These are phyloP conservation scores for Drosophila peninsularis DNA, from an alignment of 2,888 invertebrate genomes.

Conservation along the genomic window DNA sequence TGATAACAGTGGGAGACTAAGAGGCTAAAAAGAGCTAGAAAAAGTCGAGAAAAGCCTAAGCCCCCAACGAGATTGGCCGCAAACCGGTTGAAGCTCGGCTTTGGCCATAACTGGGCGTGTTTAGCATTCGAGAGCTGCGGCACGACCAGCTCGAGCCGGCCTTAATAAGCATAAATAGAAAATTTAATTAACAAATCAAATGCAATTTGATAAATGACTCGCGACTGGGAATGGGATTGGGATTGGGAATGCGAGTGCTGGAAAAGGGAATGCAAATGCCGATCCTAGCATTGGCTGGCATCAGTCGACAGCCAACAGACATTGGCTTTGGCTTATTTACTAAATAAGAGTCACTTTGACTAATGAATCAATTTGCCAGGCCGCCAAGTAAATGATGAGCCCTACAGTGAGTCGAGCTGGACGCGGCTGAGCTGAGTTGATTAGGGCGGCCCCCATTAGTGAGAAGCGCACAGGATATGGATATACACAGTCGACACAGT, in stretches of 20 bases:
- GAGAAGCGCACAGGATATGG: constrained; percentile 74
- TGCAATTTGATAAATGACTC: constrained; percentile 74
- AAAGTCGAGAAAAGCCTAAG: constrained; percentile 6
- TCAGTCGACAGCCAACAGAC: constrained; percentile 20
- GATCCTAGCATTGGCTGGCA: constrained; percentile 33
- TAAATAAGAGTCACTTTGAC: constrained; percentile 81
- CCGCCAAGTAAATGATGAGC: constrained; percentile 61
- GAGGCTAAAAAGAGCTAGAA: constrained; percentile 10
- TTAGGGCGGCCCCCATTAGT: constrained; percentile 69
- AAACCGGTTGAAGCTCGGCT: constrained; percentile 48
- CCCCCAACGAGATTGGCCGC: constrained; percentile 58
- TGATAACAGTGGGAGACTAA: constrained; percentile 73
- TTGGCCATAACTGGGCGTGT: constrained; percentile 67
- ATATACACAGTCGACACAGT: constrained; percentile 47
- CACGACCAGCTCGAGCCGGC: constrained; percentile 49
- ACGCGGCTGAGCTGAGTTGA: constrained; percentile 43
- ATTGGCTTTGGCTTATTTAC: constrained; percentile 52
- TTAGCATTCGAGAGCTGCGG: constrained; percentile 56
- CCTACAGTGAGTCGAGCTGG: constrained; percentile 17
- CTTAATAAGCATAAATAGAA: constrained; percentile 77
- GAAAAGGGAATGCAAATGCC: constrained; percentile 41
- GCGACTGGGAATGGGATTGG: constrained; percentile 9
- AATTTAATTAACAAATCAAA: constrained; percentile 81
- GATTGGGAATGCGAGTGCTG: constrained; percentile 5
- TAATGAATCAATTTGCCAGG: constrained; percentile 81